Conservation (phyloP, 37 sponge, comb jelly and placozoan genomes). For the Beroe forskalii region DNA sequence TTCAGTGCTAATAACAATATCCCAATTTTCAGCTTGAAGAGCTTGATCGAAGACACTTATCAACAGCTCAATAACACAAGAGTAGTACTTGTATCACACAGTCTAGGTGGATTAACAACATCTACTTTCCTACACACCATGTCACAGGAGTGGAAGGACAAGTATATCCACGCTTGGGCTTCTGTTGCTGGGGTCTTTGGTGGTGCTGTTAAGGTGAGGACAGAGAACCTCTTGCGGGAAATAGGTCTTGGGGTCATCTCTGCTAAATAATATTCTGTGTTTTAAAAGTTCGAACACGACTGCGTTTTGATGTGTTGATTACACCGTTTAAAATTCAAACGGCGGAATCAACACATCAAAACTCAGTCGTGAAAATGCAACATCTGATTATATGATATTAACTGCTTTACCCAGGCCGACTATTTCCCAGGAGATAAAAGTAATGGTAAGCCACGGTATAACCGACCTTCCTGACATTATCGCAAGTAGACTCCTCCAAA, state of each 20-base stretch:
- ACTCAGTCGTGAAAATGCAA: neutral
- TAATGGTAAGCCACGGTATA: conserved; percentile 19
- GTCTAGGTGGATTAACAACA: conserved; percentile 11
- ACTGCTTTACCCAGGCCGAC: neutral
- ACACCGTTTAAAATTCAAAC: too few species aligned
- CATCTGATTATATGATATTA: neutral
- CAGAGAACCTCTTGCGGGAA: too few species aligned
- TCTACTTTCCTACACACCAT: conserved; percentile 46
- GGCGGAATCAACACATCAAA: neutral
- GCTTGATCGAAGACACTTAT: neutral
- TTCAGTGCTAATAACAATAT: too few species aligned
- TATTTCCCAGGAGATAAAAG: neutral
- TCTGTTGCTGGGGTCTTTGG: conserved; percentile 34
- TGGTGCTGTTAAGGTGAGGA: conserved; percentile 45
- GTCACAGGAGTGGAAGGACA: conserved; percentile 24
- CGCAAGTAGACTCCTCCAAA: neutral
- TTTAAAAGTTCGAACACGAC: too few species aligned
- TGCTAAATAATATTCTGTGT: too few species aligned
- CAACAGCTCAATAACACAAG: neutral
- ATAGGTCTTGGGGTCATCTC: too few species aligned
- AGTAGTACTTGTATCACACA: conserved; percentile 30
- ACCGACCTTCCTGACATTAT: conserved; percentile 11
- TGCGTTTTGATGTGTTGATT: too few species aligned
- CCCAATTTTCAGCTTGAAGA: conserved; percentile 28
- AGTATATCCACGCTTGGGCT: neutral